Conservation (phyloP, 2,888 invertebrate species). For the Chironomus riparius region DNA sequence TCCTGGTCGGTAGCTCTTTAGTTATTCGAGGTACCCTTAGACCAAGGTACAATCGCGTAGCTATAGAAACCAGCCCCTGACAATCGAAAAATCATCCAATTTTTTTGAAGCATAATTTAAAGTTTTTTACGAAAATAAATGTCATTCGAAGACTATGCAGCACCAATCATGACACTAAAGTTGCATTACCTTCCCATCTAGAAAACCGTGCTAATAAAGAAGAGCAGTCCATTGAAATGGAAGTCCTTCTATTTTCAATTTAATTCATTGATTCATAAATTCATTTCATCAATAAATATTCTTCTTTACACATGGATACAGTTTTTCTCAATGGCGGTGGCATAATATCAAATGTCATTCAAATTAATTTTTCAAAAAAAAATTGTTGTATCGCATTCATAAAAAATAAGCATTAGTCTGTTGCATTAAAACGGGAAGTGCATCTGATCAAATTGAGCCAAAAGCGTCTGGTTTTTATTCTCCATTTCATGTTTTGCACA, state of each 20-base stretch:
- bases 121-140: too few relatives aligned
- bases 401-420: not conserved
- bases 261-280: not conserved
- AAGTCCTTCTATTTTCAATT: conserved; percentile 7
- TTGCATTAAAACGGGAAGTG: conserved; percentile 19
- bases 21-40: too few relatives aligned
- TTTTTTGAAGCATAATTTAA: too few relatives aligned
- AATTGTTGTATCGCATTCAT: not conserved
- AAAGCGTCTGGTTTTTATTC: conserved; percentile 10
- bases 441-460: conserved; percentile 10
- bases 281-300: not conserved
- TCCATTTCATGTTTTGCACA: not conserved
- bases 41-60: too few relatives aligned
- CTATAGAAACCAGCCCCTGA: too few relatives aligned
- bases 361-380: conserved; percentile 4
- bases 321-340: not conserved
- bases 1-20: too few relatives aligned
- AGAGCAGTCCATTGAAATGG: conserved; percentile 5
- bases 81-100: too few relatives aligned
- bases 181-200: not conserved
- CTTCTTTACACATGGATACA: not conserved
- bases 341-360: conserved; percentile 20
- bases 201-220: not conserved
- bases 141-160: too few relatives aligned
- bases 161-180: not conserved